phyloP scores from a whole-genome alignment of 2,888 invertebrate genomes.

The Digitonthophagus gazella region DNA sequence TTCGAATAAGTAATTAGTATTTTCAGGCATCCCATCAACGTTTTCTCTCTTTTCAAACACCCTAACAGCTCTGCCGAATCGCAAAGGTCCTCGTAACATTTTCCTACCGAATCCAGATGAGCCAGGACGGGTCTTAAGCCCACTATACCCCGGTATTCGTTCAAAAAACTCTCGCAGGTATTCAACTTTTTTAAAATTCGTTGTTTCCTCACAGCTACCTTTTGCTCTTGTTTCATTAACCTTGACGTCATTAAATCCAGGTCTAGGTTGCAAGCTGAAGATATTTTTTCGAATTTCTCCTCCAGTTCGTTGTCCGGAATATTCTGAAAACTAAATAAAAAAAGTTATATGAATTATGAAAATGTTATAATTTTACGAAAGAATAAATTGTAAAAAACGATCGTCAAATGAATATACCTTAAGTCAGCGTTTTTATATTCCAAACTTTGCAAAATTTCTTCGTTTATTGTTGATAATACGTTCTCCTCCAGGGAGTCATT shows the following conservation, averaged over 20 bases:
- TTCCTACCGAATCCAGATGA: background rate
- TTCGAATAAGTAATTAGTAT: constrained; percentile 23
- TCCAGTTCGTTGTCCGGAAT: background rate
- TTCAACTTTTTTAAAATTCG: background rate
- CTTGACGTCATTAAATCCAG: background rate
- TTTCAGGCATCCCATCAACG: constrained; percentile 23
- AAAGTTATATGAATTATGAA: background rate
- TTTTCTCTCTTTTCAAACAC: constrained; percentile 27
- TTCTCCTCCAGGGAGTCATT: background rate
- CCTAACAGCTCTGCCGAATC: constrained; percentile 31
- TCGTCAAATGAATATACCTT: too few relatives aligned
- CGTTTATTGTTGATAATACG: background rate
- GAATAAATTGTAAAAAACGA: too few relatives aligned
- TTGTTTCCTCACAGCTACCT: background rate
- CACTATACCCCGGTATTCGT: background rate
- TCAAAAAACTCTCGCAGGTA: background rate
- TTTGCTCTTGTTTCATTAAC: background rate
- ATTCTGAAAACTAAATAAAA: background rate
- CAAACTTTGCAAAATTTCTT: background rate
- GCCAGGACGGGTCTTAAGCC: background rate
- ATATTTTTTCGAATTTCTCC: background rate
- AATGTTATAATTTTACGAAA: background rate
- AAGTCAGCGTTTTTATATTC: background rate
- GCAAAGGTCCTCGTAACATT: background rate
- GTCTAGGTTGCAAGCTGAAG: background rate